Evolutionary conservation across 2,797 vertebrate genomes (phyloP).

Genomic region (Hirundo rustica): DNA sequence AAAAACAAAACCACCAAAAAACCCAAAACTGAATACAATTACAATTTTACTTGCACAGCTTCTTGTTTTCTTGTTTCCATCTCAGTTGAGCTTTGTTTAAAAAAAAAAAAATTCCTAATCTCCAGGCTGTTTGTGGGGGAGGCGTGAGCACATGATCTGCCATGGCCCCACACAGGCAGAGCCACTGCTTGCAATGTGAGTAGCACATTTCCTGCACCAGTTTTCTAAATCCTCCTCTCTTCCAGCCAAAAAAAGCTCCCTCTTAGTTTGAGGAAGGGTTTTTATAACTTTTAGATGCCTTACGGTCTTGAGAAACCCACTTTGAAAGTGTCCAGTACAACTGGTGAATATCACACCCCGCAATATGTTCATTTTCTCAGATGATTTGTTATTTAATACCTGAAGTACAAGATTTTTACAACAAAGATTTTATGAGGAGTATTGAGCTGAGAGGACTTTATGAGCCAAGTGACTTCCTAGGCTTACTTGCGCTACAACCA

Average conservation of each 20-base stretch:
- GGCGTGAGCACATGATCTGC: background rate
- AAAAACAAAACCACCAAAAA: too few relatives aligned
- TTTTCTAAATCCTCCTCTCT: background rate
- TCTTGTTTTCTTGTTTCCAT: constrained; percentile 26
- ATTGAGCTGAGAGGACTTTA: background rate
- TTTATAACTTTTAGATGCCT: background rate
- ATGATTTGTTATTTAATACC: background rate
- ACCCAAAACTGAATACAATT: background rate
- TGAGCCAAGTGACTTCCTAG: background rate
- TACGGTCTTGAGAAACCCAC: background rate
- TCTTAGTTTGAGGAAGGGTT: background rate
- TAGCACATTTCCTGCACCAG: background rate
- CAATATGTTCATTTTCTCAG: background rate
- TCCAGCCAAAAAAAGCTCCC: background rate
- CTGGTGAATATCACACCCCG: background rate
- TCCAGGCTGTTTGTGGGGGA: background rate
- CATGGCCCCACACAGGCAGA: background rate
- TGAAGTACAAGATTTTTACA: background rate
- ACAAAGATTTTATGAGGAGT: background rate
- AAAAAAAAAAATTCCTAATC: background rate
- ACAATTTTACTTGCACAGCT: background rate
- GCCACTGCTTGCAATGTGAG: background rate
- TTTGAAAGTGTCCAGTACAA: background rate
- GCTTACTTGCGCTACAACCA: background rate
- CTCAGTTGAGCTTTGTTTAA: background rate